phyloP scores from a whole-genome alignment of 2,888 invertebrate species.

The Rotaria macrura region DNA sequence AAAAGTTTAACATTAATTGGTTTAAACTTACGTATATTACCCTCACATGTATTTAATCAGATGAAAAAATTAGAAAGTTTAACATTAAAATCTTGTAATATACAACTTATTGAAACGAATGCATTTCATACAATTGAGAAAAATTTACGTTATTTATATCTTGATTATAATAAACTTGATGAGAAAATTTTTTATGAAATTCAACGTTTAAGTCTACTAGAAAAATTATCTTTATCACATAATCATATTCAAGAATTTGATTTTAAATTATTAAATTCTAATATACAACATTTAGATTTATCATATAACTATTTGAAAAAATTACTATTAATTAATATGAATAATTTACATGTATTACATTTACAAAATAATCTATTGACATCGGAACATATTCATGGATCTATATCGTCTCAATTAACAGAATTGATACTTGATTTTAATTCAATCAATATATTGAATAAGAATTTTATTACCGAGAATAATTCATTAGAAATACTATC shows the following conservation, averaged over 20 bases:
- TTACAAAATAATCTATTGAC: background rate
- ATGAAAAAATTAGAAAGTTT: conserved; percentile 17
- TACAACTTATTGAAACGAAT: background rate
- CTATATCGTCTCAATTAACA: background rate
- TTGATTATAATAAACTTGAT: background rate
- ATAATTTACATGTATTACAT: background rate
- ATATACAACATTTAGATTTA: conserved; percentile 2
- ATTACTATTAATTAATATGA: background rate
- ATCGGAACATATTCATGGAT: background rate
- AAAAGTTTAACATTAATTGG: background rate
- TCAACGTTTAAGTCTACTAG: background rate
- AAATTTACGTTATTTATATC: background rate
- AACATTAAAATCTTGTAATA: background rate
- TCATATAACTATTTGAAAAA: background rate
- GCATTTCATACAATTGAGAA: background rate
- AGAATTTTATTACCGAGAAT: background rate
- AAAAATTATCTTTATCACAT: background rate
- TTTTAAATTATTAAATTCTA: no score
- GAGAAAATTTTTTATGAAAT: background rate
- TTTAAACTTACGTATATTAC: background rate
- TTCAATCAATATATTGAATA: background rate
- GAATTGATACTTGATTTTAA: conserved; percentile 19
- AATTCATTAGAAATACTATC: background rate
- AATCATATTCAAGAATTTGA: background rate
- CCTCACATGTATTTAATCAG: background rate